Evolutionary conservation across 1,140 invertebrate species (phyloP), one percentile per base, ranked within the genome.

Genomic region (Drosophila dunni): DNA sequence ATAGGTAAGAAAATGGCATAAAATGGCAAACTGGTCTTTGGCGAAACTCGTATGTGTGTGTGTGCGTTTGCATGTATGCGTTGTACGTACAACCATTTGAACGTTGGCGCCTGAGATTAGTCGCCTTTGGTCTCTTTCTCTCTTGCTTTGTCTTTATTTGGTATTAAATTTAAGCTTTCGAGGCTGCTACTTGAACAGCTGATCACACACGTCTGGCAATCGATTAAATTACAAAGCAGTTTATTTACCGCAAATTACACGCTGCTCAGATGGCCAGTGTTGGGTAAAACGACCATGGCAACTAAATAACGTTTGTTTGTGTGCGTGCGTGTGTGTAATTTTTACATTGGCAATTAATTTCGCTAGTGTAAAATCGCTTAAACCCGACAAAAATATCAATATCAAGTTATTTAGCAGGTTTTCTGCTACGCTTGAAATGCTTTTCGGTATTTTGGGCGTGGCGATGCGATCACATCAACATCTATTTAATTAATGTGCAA

Each of bases 81-180:
- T 24, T n/a, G 15, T 20, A 36, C n/a, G n/a, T 48, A 7, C n/a
- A 33, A 40, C n/a, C 15, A 7, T 42, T 15, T 40, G 54, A 15
- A 40, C 53, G 42, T 56, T 46, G 56, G 70, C 70, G 70, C 70
- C 56, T 61, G 36, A 51, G 71, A 74, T 74, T 56, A 74, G 65
- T 51, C 20, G 36, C 24, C 10, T 62, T 70, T 64, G 61, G 61
- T 24, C 29, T 45, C 56, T 58, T 17, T 44, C 42, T 13, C 63
- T 44, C 62, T 66, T 50, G 56, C 48, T 69, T 74, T 74, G 71
- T 63, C 71, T 74, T 74, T 74, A 74, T 74, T 74, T 56, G 71
- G 71, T 34, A 74, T 69, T 74, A 74, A 69, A 69, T 54, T 61
- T 60, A 50, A 68, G 56, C 56, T 73, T 60, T 61, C 64, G 70